Conservation (phyloP, 2,888 invertebrate species). For the Tipula vernalis region DNA sequence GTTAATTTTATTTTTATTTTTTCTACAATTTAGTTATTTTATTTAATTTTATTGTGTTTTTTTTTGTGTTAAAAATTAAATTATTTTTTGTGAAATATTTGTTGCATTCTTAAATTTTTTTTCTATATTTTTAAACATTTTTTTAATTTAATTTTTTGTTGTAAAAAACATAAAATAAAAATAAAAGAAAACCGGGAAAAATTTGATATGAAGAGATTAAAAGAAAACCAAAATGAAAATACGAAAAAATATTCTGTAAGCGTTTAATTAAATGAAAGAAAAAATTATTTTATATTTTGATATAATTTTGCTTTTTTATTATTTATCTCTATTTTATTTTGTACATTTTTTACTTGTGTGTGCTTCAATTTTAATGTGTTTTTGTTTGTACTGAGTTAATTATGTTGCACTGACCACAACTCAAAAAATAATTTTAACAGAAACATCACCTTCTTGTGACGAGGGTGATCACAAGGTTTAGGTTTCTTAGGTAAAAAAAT, state of each 20-base stretch:
- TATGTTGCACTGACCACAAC: no score
- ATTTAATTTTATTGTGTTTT: neutral
- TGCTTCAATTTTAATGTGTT: no score
- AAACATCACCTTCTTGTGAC: no score
- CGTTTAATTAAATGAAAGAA: neutral
- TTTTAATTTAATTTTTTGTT: neutral
- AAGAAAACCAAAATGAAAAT: neutral
- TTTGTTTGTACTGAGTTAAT: no score
- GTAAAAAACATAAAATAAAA: neutral
- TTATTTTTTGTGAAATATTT: neutral
- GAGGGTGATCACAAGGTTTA: no score
- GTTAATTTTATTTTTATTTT: neutral
- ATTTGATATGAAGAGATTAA: neutral
- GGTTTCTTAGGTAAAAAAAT: no score
- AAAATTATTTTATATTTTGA: neutral
- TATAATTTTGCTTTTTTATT: neutral
- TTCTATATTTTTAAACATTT: neutral
- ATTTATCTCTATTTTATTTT: neutral
- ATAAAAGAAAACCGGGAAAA: neutral
- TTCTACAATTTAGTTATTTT: neutral
- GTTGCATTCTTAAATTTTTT: neutral
- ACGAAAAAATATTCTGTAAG: neutral
- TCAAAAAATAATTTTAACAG: no score
- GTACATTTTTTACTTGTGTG: no score
- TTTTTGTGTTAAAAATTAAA: neutral